These are phyloP conservation scores for Eutolmus rufibarbis DNA, from an alignment of 2,888 invertebrate genomes.

Conservation along the genomic window DNA sequence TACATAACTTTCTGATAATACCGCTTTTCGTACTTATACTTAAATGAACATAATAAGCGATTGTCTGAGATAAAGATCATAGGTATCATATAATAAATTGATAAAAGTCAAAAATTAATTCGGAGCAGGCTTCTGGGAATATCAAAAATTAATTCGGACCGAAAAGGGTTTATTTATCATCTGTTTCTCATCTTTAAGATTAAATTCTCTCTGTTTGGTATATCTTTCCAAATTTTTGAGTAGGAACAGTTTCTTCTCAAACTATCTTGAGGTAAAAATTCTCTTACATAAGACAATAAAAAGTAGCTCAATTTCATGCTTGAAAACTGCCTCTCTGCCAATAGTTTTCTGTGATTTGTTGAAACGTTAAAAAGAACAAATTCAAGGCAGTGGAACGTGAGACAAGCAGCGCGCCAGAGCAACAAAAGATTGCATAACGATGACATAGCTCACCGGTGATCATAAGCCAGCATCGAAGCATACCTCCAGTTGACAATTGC, in stretches of 20 bases:
- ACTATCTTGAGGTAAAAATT: background rate
- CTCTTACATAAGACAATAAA: background rate
- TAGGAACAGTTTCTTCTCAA: background rate
- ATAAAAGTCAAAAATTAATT: too few species aligned
- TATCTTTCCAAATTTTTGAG: background rate
- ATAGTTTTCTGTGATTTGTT: background rate
- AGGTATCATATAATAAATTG: too few species aligned
- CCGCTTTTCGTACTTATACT: too few species aligned
- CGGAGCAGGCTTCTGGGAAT: too few species aligned
- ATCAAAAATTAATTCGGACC: too few species aligned
- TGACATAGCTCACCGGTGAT: background rate
- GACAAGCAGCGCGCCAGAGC: background rate
- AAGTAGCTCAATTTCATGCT: background rate
- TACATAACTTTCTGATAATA: too few species aligned
- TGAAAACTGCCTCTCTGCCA: background rate
- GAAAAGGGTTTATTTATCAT: too few species aligned
- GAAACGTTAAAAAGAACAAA: background rate
- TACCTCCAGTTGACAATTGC: background rate
- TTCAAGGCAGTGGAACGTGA: slow-evolving; percentile 6
- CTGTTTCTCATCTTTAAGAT: too few species aligned
- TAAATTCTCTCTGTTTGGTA: too few species aligned
- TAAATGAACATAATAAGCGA: too few species aligned
- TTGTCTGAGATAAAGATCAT: too few species aligned
- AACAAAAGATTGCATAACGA: background rate
- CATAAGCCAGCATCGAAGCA: background rate